phyloP scores from a whole-genome alignment of 2,888 invertebrate genomes.

The Phyllotreta striolata region DNA sequence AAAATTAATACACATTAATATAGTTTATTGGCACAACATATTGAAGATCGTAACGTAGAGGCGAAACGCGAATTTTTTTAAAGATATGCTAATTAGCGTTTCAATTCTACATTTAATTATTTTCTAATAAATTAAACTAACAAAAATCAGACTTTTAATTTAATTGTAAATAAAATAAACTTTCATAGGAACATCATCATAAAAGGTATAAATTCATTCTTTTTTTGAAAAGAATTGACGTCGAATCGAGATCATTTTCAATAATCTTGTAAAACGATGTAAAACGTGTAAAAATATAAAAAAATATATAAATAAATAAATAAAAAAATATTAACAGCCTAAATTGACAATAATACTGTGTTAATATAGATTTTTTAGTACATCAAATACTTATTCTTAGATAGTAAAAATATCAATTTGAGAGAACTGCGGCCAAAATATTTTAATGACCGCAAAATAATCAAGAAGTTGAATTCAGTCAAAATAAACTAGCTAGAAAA shows the following conservation, averaged over 20 bases:
- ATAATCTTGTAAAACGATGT: slow-evolving; percentile 2
- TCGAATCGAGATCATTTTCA: slow-evolving; percentile 8
- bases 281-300: not conserved
- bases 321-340: slow-evolving; percentile 12
- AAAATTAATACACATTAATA: not conserved
- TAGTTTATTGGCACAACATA: slow-evolving; percentile 39
- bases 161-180: slow-evolving; percentile 36
- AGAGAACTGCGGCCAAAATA: too few species aligned
- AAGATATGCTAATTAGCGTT: not conserved
- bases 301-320: slow-evolving; percentile 9
- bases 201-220: slow-evolving; percentile 12
- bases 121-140: slow-evolving; percentile 16
- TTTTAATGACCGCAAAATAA: too few species aligned
- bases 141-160: slow-evolving; percentile 39
- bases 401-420: too few species aligned
- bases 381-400: too few species aligned
- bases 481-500: too few species aligned
- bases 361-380: not conserved
- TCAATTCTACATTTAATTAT: slow-evolving; percentile 2
- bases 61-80: too few species aligned
- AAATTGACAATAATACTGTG: slow-evolving; percentile 10
- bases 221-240: slow-evolving; percentile 4
- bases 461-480: too few species aligned
- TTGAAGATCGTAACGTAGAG: slow-evolving; percentile 29
- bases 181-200: slow-evolving; percentile 43